Evolutionary conservation across 2,113 vertebrate species (phyloP), one percentile per base, ranked within the genome.

Genomic region (Cranoglanis bouderius): DNA sequence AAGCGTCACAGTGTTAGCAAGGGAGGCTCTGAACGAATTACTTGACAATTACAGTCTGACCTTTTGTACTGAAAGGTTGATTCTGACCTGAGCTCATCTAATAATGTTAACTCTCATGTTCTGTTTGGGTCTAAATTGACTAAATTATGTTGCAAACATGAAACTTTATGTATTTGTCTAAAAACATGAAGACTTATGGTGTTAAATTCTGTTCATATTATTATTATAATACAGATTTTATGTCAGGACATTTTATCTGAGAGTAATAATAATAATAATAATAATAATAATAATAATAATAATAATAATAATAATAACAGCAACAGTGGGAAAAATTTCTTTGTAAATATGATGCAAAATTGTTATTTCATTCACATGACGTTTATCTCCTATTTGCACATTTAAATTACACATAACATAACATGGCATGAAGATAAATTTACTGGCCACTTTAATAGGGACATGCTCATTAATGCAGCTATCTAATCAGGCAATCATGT

Each of bases 41-140:
- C 38, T 87, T 53, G 77, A 87, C 85, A 74, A 87, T 82, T 87
- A 51, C 59, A 87, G 19, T 70, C 46, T 82, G 77, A 83, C 63
- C 78, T 88, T 88, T 88, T 72, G 63, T 57, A 40, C 14, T 74
- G 63, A 88, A 40, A 88, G 49, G 18, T 59, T 63, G 51, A 26
- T 83, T 74, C 43, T 63, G 38, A 84, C 55, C 82, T 21, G 3
- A 61, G 57, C 51, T 77, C 38, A n/a, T 38, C 55, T 63, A 53
- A 24, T 43, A 70, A 29, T 35, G 21, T 85, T 67, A 35, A 61
- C 12, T 57, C 35, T 26, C n/a, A 38, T 40, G 81, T 43, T 83
- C 21, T 61, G 55, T 49, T 61, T 61, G 24, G 77, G 29, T 81
- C 12, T n/a, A 53, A 32, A n/a, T 80, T 21, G 16, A 49, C 24